Evolutionary conservation across 2,888 invertebrate species (phyloP).

Genomic region (Agapostemon virescens): DNA sequence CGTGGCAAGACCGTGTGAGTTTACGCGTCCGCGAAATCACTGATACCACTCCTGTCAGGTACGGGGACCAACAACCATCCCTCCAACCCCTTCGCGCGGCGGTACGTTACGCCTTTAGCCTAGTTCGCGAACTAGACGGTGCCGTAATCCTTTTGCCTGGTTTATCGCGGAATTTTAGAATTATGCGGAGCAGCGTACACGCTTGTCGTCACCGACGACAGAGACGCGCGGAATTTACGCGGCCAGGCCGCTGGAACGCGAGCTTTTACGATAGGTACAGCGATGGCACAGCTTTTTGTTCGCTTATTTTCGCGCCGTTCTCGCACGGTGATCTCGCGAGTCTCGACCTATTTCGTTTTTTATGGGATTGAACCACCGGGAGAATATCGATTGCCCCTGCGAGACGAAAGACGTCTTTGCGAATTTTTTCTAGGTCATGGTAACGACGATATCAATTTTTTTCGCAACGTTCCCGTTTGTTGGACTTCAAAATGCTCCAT

Average conservation of each 20-base stretch:
- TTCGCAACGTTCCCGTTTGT: not conserved
- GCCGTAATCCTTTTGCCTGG: conserved; percentile 38
- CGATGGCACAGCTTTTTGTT: not conserved
- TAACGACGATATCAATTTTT: not conserved
- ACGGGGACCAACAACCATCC: not conserved
- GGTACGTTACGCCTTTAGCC: conserved; percentile 35
- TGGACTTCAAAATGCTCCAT: not conserved
- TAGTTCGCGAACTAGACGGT: conserved; percentile 40
- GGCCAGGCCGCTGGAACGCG: not conserved
- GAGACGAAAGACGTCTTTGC: not conserved
- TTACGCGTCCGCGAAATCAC: conserved; percentile 57
- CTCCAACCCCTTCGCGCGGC: not conserved
- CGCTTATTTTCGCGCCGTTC: not conserved
- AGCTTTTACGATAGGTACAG: not conserved
- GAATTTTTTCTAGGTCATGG: not conserved
- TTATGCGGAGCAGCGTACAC: conserved; percentile 25
- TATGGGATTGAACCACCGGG: not conserved
- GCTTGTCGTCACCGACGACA: not conserved
- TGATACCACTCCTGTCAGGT: conserved; percentile 31
- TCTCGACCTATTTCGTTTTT: not conserved
- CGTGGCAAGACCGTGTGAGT: conserved; percentile 33
- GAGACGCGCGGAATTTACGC: conserved; percentile 34
- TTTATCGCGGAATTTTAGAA: conserved; percentile 47
- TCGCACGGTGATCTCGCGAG: not conserved
- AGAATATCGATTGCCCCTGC: not conserved